phyloP scores from a whole-genome alignment of 2,113 vertebrate genomes.

The Theropithecus gelada region DNA sequence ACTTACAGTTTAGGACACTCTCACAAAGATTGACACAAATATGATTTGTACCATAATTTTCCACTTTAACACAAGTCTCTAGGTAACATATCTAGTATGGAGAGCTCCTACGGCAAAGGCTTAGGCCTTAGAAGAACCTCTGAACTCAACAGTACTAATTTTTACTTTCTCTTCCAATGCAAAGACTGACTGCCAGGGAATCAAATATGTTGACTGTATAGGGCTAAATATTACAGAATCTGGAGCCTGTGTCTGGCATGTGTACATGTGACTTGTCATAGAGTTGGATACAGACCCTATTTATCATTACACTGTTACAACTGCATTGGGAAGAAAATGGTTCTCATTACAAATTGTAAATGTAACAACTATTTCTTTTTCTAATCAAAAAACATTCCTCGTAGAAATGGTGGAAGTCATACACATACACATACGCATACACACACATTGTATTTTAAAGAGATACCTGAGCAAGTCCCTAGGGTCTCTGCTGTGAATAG shows the following conservation, averaged over 20 bases:
- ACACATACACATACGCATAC: neutral
- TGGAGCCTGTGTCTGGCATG: neutral
- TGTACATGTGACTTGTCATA: fast-evolving
- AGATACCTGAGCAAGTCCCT: neutral
- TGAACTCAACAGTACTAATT: neutral
- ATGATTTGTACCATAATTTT: neutral
- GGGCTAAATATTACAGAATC: neutral
- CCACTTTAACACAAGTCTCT: neutral
- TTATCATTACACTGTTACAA: neutral
- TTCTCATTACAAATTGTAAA: neutral
- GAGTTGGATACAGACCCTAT: neutral
- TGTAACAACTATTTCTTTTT: neutral
- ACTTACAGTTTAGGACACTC: neutral
- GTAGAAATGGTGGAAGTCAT: neutral
- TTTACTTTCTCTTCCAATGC: neutral
- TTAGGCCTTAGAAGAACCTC: neutral
- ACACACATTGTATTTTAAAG: neutral
- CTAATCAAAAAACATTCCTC: neutral
- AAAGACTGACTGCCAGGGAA: neutral
- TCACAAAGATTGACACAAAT: neutral
- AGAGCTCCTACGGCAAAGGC: neutral
- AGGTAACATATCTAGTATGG: neutral
- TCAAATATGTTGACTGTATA: neutral
- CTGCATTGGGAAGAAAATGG: neutral
- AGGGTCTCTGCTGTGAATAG: neutral